Evolutionary conservation across 2,888 invertebrate species (phyloP).

Genomic region (Tachystola acroxantha): DNA sequence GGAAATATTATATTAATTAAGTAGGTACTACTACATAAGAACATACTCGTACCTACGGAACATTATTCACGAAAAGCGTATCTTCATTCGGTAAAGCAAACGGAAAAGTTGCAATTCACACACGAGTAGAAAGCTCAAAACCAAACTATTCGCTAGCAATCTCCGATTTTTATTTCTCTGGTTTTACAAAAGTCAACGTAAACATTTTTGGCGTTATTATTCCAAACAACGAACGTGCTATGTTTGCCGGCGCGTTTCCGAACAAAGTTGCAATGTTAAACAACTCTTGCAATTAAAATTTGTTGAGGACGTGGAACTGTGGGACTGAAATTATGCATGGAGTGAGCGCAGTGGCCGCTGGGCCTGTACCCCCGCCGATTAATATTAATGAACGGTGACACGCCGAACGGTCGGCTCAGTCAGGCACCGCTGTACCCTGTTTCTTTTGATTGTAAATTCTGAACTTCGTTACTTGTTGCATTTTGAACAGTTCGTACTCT

Average conservation of each 20-base stretch:
- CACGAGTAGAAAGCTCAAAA: slow-evolving; percentile 1
- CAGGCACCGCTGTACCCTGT: too few species aligned
- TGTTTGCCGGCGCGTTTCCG: slow-evolving; percentile 30
- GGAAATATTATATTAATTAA: too few species aligned
- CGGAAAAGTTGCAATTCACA: slow-evolving; percentile 1
- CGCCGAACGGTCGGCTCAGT: slow-evolving; percentile 38
- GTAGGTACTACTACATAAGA: too few species aligned
- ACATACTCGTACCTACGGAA: too few species aligned
- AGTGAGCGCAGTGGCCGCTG: slow-evolving; percentile 54
- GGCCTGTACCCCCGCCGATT: slow-evolving; percentile 51
- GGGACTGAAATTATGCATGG: slow-evolving; percentile 66
- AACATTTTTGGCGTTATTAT: slow-evolving; percentile 20
- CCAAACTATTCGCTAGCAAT: slow-evolving; percentile 2
- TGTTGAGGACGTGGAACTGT: slow-evolving; percentile 47
- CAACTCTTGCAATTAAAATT: slow-evolving; percentile 65
- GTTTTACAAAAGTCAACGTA: not conserved
- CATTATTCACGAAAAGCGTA: too few species aligned
- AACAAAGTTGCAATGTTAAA: slow-evolving; percentile 43
- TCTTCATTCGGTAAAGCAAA: slow-evolving; percentile 1
- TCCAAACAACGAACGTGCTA: slow-evolving; percentile 19
- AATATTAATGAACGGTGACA: slow-evolving; percentile 74
- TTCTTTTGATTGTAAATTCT: slow-evolving; percentile 69
- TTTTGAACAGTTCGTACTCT: slow-evolving; percentile 25
- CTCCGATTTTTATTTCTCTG: too few species aligned
- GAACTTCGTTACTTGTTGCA: slow-evolving; percentile 52